Percentiles rank a stretch among this genome's conserved stretches.
Evolutionary conservation across 2,113 vertebrate species (phyloP).

Genomic region (Poicephalus gulielmi): DNA sequence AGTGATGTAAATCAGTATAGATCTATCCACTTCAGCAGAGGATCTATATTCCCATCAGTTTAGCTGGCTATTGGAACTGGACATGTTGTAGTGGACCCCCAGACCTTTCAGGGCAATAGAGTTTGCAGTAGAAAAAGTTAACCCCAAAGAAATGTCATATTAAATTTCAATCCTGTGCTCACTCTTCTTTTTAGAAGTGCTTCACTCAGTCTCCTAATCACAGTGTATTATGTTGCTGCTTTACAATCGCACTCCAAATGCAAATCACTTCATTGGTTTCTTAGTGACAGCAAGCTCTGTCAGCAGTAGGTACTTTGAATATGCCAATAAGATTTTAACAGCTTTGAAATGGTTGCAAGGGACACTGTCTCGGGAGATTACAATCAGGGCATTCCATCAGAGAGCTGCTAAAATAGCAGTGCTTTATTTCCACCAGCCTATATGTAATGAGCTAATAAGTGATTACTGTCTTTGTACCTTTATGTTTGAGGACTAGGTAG

Average conservation of each 20-base stretch:
- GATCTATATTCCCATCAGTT: neutral
- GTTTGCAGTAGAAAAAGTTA: neutral
- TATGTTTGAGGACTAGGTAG: slow-evolving; percentile 15
- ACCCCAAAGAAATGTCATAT: neutral
- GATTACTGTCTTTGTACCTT: slow-evolving; percentile 43
- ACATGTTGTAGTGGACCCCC: neutral
- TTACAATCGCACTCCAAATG: slow-evolving; percentile 62
- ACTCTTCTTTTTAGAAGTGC: neutral
- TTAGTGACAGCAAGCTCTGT: slow-evolving; percentile 33
- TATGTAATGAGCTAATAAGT: slow-evolving; percentile 39
- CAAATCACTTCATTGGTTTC: slow-evolving; percentile 27
- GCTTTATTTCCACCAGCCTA: slow-evolving; percentile 23
- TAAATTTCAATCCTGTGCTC: neutral
- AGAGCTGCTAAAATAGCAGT: neutral
- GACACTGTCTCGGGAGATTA: slow-evolving; percentile 23
- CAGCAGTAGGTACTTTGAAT: slow-evolving; percentile 45
- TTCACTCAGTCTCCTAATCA: slow-evolving; percentile 51
- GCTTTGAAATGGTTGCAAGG: slow-evolving; percentile 13
- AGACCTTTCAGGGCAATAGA: neutral
- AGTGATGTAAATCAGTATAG: neutral
- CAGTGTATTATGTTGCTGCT: slow-evolving; percentile 53
- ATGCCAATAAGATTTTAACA: slow-evolving; percentile 11
- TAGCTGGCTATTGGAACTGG: neutral
- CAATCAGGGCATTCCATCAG: slow-evolving; percentile 50
- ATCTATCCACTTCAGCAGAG: neutral